phyloP scores from a whole-genome alignment of 2,113 vertebrate genomes.

The Hepsetus odoe region DNA sequence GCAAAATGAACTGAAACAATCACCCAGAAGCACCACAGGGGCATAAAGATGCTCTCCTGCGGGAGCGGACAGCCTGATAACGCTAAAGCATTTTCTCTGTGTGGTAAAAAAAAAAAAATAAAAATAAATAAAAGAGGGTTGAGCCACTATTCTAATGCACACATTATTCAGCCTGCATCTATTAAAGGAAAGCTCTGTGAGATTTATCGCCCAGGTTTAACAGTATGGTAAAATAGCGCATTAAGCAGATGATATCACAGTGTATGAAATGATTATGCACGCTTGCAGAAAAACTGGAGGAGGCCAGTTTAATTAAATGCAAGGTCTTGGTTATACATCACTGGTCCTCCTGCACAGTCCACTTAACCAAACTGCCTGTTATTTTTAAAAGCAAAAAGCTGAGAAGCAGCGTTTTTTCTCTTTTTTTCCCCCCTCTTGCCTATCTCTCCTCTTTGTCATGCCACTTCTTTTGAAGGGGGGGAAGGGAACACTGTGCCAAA shows the following conservation, averaged over 20 bases:
- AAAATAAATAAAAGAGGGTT: constrained; percentile 52
- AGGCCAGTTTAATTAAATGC: constrained; percentile 76
- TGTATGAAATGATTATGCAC: constrained; percentile 77
- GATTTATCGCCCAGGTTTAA: constrained; percentile 80
- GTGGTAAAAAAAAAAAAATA: constrained; percentile 8
- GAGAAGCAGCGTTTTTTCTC: constrained; percentile 53
- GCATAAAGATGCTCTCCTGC: constrained; percentile 61
- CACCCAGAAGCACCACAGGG: constrained; percentile 40
- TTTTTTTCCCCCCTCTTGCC: background rate
- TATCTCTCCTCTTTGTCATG: constrained; percentile 31
- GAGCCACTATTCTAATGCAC: constrained; percentile 71
- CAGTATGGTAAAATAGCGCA: constrained; percentile 80
- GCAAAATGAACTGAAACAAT: constrained; percentile 53
- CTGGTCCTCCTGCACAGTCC: constrained; percentile 59
- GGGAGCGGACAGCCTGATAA: constrained; percentile 67
- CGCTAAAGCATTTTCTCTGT: constrained; percentile 65
- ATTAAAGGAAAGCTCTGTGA: constrained; percentile 69
- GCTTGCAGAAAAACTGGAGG: constrained; percentile 63
- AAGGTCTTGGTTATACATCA: constrained; percentile 72
- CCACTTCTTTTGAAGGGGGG: constrained; percentile 25
- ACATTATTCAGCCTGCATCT: constrained; percentile 76
- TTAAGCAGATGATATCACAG: constrained; percentile 80
- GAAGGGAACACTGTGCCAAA: constrained; percentile 44
- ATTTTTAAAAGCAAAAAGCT: constrained; percentile 56
- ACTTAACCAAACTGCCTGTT: constrained; percentile 67